Evolutionary conservation across 2,113 vertebrate species (phyloP).

Genomic region (Chiloscyllium plagiosum): DNA sequence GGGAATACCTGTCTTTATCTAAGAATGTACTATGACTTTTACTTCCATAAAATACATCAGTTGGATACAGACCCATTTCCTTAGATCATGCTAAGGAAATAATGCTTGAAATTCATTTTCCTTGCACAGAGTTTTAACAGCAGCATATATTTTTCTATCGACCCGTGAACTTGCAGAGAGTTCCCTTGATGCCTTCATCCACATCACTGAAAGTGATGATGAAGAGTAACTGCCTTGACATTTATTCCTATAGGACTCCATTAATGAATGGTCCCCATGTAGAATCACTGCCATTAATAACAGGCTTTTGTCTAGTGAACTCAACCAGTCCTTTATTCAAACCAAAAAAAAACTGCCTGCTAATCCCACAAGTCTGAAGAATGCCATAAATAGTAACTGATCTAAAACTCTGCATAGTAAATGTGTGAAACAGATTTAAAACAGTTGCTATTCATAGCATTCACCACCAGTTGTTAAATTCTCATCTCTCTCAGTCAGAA

Average conservation of each 20-base stretch:
- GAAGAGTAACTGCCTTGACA: background rate
- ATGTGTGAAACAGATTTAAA: background rate
- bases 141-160: background rate
- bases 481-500: background rate
- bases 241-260: background rate
- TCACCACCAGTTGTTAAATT: background rate
- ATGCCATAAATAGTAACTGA: background rate
- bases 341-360: background rate
- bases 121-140: background rate
- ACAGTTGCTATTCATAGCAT: background rate
- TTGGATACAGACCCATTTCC: background rate
- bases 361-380: background rate
- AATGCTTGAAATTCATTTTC: background rate
- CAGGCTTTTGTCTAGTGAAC: background rate
- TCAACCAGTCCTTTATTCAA: background rate
- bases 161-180: background rate
- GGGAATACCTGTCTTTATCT: background rate
- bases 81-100: too few species aligned
- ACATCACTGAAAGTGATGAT: background rate
- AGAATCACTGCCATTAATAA: constrained; percentile 17
- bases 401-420: background rate
- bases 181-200: background rate
- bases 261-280: background rate
- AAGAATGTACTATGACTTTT: background rate
- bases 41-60: background rate